These are phyloP conservation scores for Choloepus didactylus DNA, from an alignment of 2,797 vertebrate species.

Conservation along the genomic window DNA sequence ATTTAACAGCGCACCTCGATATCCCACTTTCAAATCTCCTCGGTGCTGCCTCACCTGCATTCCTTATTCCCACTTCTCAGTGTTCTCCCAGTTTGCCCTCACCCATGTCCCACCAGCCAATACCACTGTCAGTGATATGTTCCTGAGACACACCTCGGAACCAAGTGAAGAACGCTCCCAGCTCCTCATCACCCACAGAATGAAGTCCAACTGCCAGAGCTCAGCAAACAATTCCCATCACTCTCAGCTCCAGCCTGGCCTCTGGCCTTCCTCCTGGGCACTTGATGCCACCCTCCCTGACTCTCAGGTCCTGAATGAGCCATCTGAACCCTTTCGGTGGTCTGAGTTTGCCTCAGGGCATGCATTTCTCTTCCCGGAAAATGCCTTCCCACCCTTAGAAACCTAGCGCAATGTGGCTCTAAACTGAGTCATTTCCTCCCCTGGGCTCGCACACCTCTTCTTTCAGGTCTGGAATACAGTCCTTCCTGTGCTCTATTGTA, in stretches of 20 bases:
- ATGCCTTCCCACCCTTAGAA: neutral
- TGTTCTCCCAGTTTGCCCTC: neutral
- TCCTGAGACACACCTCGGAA: neutral
- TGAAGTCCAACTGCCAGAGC: rapidly evolving
- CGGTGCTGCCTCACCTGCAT: neutral
- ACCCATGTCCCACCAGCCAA: neutral
- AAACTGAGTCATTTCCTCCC: constrained; percentile 47
- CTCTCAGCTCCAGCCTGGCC: too few relatives aligned
- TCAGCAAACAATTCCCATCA: too few relatives aligned
- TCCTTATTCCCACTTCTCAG: neutral
- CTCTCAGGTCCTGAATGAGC: neutral
- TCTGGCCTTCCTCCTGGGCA: neutral
- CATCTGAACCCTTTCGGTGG: neutral
- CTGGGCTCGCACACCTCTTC: neutral
- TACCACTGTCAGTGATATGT: neutral
- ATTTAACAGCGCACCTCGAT: neutral
- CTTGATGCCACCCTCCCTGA: rapidly evolving
- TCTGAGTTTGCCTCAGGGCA: neutral
- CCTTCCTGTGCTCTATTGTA: neutral
- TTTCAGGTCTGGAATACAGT: neutral
- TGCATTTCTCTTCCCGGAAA: neutral
- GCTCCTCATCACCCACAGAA: neutral
- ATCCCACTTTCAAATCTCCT: neutral
- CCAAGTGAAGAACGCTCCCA: neutral
- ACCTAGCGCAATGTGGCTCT: neutral